A percentile compares a stretch with the other conserved stretches of the same genome.
Conservation (phyloP, 2,113 vertebrate genomes). For the Cynopterus brachyotis region DNA sequence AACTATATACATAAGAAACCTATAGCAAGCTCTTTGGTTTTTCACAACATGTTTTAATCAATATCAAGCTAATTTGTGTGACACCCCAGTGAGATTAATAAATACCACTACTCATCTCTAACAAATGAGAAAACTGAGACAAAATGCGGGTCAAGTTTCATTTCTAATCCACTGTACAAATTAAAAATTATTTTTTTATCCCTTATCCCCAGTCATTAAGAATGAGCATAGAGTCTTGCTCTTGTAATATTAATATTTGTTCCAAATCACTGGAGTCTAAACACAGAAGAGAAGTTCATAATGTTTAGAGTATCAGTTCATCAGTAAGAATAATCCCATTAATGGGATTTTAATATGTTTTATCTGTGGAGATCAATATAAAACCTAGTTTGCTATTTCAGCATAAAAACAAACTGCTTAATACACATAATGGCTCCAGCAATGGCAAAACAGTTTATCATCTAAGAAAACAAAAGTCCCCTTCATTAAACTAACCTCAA, state of each 20-base stretch:
- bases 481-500: background rate
- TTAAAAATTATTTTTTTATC: background rate
- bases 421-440: background rate
- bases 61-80: constrained; percentile 41
- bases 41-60: constrained; percentile 32
- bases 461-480: background rate
- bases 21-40: background rate
- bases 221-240: background rate
- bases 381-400: constrained; percentile 39
- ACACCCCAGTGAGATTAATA: background rate
- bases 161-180: constrained; percentile 29
- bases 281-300: constrained; percentile 51
- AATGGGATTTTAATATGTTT: constrained; percentile 71
- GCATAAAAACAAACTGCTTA: constrained; percentile 53
- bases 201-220: background rate
- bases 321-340: constrained; percentile 40
- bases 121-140: constrained; percentile 35
- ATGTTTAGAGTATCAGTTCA: constrained; percentile 46
- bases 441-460: background rate
- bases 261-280: background rate
- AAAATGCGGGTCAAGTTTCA: constrained; percentile 15
- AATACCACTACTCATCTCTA: background rate
- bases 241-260: background rate
- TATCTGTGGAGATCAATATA: constrained; percentile 37
- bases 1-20: constrained; percentile 12